Conservation (phyloP, 1,140 invertebrate species). For the Pachypeltis micranthus region DNA sequence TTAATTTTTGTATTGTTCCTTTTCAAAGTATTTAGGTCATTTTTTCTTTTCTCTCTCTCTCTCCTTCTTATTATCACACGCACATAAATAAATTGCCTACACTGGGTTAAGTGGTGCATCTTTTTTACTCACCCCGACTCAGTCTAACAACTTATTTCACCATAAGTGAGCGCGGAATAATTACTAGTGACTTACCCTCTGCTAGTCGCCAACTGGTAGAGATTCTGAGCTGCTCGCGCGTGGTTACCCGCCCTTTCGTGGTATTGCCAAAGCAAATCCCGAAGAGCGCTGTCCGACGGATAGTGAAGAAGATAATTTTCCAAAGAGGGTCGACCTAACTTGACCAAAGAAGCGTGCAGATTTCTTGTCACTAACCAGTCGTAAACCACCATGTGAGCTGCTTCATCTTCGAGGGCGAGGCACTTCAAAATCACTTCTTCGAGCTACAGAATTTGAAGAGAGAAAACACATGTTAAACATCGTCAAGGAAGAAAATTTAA, state of each 20-base stretch:
- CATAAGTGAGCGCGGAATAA: too few relatives aligned
- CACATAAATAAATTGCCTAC: too few relatives aligned
- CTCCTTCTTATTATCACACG: too few relatives aligned
- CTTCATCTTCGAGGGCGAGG: constrained; percentile 50
- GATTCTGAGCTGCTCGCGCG: constrained; percentile 79
- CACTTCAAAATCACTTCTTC: constrained; percentile 21
- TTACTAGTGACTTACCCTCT: constrained; percentile 44
- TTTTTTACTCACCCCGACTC: too few relatives aligned
- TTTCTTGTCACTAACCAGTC: constrained; percentile 82
- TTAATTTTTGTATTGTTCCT: too few relatives aligned
- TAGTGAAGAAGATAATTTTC: constrained; percentile 26
- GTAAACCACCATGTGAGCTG: constrained; percentile 81
- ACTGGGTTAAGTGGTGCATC: too few relatives aligned
- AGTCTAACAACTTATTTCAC: too few relatives aligned
- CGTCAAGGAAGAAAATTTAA: too few relatives aligned
- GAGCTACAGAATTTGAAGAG: constrained; percentile 10
- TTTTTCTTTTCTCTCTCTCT: too few relatives aligned
- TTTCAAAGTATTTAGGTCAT: too few relatives aligned
- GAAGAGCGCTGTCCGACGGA: constrained; percentile 20
- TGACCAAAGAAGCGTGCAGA: constrained; percentile 61
- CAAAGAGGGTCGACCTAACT: constrained; percentile 64
- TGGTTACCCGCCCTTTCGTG: constrained; percentile 89
- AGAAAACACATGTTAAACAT: too few relatives aligned
- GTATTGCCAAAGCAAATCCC: constrained; percentile 87
- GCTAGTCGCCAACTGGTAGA: constrained; percentile 75